Evolutionary conservation across 1,140 invertebrate species (phyloP).

Genomic region (Psilanteris sp.): DNA sequence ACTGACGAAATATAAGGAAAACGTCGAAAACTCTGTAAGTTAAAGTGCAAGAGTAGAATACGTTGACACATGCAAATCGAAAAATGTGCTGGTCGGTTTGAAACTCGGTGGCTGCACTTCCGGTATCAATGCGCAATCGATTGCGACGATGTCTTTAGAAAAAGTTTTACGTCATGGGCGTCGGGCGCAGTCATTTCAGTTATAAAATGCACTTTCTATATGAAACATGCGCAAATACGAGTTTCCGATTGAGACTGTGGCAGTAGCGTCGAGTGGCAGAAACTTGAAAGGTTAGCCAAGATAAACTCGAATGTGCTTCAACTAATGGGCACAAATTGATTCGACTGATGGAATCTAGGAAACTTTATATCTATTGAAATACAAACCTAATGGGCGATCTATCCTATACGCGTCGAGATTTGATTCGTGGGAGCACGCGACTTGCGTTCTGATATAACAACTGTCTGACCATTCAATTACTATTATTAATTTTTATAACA

Average conservation of each 20-base stretch:
- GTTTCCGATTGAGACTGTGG: conserved; percentile 31
- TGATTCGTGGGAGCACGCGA: conserved; percentile 70
- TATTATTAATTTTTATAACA: conserved; percentile 47
- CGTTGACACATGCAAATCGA: conserved; percentile 12
- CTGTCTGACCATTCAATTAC: conserved; percentile 58
- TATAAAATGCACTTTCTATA: conserved; percentile 28
- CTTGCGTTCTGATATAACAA: conserved; percentile 62
- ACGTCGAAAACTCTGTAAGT: too few relatives aligned
- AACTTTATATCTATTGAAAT: conserved; percentile 76
- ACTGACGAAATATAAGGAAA: too few relatives aligned
- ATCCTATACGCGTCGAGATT: conserved; percentile 76
- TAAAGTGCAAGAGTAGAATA: background rate
- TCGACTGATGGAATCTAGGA: conserved; percentile 76
- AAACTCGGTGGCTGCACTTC: too few relatives aligned
- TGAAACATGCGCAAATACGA: conserved; percentile 57
- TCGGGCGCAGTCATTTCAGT: conserved; percentile 45
- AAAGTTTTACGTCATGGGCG: conserved; percentile 23
- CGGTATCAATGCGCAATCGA: conserved; percentile 27
- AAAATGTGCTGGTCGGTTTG: conserved; percentile 12
- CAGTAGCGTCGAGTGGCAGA: conserved; percentile 43
- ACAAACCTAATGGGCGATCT: conserved; percentile 78
- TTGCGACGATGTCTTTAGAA: conserved; percentile 25
- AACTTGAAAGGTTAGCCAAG: conserved; percentile 68
- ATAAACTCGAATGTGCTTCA: conserved; percentile 67
- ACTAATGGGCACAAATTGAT: conserved; percentile 79